Evolutionary conservation across 2,113 vertebrate genomes (phyloP), one percentile per base, ranked within the genome.

Genomic region (Lophochroa leadbeateri): DNA sequence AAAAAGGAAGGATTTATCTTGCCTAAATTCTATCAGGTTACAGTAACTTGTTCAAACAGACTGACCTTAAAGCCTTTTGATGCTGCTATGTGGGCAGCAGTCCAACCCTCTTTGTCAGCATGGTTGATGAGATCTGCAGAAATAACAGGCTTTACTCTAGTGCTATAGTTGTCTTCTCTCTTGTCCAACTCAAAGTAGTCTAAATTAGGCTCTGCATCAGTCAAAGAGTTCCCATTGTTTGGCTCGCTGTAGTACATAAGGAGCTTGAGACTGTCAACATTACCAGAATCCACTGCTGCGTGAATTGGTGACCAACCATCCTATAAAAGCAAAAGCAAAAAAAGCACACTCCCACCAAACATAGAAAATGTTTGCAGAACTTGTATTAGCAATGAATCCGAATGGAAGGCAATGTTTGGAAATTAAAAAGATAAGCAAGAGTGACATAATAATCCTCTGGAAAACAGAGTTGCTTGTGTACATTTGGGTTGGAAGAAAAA

Each of bases 31-130:
- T 64, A 78, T 44, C 53, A 53, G 44, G 29, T 88, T 77, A 94
- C 39, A 68, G 17, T 29, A 41, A 68, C 9, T 21, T 61, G 39
- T 39, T 84, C 82, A 67, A 21, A 39, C 2, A 65, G n/a, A 96
- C 97, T 94, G 81, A 99, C 99, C 99, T 99, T 99, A 97, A 99
- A 99, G 84, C 99, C 99, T 92, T 98, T 98, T 37, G 99, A 99
- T 53, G 99, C 99, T 72, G 99, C 99, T 96, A 99, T 98, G 75
- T 99, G 99, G 52, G 99, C 99, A 91, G 99, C 98, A 13, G 99
- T 99, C 99, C 99, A 99, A 70, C 99, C 99, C 29, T 99, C 99
- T 68, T 96, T 96, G 97, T 99, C 98, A 88, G 98, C 97, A 11
- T 98, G 98, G 97, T 99, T 99, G 95, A 99, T 98, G 86, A 99